Conservation (phyloP, 2,797 vertebrate species). For the Echiichthys vipera region DNA sequence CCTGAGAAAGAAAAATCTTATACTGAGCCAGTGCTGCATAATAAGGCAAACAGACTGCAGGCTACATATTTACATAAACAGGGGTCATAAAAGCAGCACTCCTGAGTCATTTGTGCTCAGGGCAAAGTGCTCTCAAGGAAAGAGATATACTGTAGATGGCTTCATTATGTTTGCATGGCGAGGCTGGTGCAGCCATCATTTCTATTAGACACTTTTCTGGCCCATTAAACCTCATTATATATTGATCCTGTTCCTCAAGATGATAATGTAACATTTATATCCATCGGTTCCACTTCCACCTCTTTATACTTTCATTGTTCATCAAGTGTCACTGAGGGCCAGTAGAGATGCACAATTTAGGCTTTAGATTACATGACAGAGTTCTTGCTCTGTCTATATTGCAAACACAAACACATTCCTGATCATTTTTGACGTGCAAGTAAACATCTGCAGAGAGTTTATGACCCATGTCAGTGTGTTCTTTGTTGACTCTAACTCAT, state of each 20-base stretch:
- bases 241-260: slow-evolving; percentile 72
- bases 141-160: slow-evolving; percentile 74
- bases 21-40: slow-evolving; percentile 59
- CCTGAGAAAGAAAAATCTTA: slow-evolving; percentile 53
- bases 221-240: slow-evolving; percentile 82
- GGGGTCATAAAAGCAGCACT: slow-evolving; percentile 70
- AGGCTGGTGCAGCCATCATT: slow-evolving; percentile 70
- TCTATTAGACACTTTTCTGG: slow-evolving; percentile 80
- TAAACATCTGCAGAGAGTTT: slow-evolving; percentile 9
- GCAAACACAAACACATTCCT: no score
- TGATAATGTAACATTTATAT: slow-evolving; percentile 70
- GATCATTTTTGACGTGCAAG: slow-evolving; percentile 10
- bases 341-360: slow-evolving; percentile 15
- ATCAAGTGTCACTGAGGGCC: slow-evolving; percentile 43
- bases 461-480: background rate
- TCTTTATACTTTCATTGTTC: slow-evolving; percentile 60
- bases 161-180: slow-evolving; percentile 73
- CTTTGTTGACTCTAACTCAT: slow-evolving; percentile 8
- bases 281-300: slow-evolving; percentile 59
- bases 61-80: slow-evolving; percentile 81
- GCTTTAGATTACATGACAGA: slow-evolving; percentile 20
- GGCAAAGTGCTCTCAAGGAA: slow-evolving; percentile 74
- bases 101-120: slow-evolving; percentile 68
- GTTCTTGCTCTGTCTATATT: no score
- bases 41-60: slow-evolving; percentile 71